These are phyloP conservation scores for Melanotaenia maccullochi DNA, from an alignment of 2,797 vertebrate genomes.

Conservation along the genomic window DNA sequence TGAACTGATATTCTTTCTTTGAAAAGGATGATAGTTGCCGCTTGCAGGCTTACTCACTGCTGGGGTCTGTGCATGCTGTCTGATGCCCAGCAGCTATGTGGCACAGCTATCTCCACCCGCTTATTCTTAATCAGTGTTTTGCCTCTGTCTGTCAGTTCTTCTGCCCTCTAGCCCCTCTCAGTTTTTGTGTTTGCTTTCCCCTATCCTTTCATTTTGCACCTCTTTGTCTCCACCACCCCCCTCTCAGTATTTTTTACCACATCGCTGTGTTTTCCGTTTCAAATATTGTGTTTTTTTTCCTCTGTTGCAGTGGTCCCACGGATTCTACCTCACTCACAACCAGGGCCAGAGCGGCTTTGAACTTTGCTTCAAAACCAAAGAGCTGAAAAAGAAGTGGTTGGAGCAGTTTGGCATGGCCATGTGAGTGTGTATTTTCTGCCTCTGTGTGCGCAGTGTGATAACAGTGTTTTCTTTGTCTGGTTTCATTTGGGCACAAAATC, in stretches of 20 bases:
- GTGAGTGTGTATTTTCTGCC: constrained; percentile 83
- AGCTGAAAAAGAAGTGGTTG: constrained; percentile 98
- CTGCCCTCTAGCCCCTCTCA: constrained; percentile 41
- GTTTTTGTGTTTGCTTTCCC: constrained; percentile 55
- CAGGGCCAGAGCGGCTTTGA: constrained; percentile 97
- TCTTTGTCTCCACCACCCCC: constrained; percentile 63
- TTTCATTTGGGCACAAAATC: constrained; percentile 27
- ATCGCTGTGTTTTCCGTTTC: constrained; percentile 24
- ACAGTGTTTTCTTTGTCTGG: constrained; percentile 5
- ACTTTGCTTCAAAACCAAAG: constrained; percentile 99
- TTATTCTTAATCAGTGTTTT: constrained; percentile 34
- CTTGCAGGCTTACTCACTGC: constrained; percentile 47
- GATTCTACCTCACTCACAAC: constrained; percentile 98
- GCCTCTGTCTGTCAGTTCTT: constrained; percentile 44
- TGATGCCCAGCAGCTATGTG: constrained; percentile 56
- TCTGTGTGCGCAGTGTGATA: constrained; percentile 6
- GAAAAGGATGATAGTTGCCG: constrained; percentile 50
- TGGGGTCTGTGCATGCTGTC: constrained; percentile 34
- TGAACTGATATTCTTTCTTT: constrained; percentile 48
- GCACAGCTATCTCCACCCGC: constrained; percentile 26
- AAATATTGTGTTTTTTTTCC: constrained; percentile 7
- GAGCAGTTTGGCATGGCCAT: constrained; percentile 99
- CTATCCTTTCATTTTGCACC: constrained; percentile 61
- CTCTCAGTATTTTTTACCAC: constrained; percentile 24
- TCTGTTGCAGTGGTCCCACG: constrained; percentile 92